A percentile compares a stretch with the other conserved stretches of the same genome.
phyloP scores from a whole-genome alignment of 2,113 vertebrate species.

The Daboia siamensis region DNA sequence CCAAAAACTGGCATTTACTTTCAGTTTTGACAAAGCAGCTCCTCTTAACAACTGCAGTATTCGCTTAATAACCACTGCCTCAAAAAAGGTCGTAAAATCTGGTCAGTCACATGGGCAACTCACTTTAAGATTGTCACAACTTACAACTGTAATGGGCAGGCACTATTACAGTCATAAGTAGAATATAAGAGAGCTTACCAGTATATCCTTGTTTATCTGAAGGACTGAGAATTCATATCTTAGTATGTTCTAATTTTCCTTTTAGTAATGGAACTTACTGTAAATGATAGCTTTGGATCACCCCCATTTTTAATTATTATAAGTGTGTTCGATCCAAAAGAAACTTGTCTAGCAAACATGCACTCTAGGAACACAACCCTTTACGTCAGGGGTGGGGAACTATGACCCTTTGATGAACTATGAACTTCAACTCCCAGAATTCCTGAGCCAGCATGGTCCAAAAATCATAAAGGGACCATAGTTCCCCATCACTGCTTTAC shows the following conservation, averaged over 20 bases:
- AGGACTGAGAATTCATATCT: neutral
- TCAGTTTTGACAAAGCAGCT: too few species aligned
- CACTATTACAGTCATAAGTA: neutral
- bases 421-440: neutral
- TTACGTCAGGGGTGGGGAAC: neutral
- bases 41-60: neutral
- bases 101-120: neutral
- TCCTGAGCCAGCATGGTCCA: neutral
- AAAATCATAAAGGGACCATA: neutral
- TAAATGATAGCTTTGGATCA: neutral
- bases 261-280: neutral
- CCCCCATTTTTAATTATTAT: neutral
- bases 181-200: neutral
- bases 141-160: neutral
- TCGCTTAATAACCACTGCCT: neutral
- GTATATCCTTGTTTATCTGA: constrained; percentile 12
- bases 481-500: neutral
- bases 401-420: neutral
- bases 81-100: neutral
- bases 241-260: neutral
- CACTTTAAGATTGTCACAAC: neutral
- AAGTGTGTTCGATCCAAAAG: neutral
- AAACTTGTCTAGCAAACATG: neutral
- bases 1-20: neutral
- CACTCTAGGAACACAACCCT: neutral